These are phyloP conservation scores for Neotoma lepida DNA, from an alignment of 2,113 vertebrate species.

Conservation along the genomic window DNA sequence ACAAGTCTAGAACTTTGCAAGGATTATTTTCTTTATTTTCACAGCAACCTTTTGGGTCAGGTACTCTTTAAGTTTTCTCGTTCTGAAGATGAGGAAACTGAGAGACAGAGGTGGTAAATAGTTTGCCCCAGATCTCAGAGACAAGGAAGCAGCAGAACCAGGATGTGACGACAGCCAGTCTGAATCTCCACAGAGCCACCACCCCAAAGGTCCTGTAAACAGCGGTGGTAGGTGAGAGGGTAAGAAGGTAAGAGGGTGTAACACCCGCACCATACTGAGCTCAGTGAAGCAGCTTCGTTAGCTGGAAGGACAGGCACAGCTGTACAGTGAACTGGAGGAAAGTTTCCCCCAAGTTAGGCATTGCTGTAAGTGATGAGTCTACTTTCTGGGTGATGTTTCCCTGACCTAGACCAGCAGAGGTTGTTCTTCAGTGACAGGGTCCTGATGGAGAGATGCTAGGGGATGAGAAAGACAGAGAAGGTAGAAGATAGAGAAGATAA, in stretches of 20 bases:
- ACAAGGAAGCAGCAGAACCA: not conserved
- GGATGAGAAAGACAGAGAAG: not conserved
- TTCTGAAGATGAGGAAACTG: constrained; percentile 21
- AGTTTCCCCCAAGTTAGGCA: not conserved
- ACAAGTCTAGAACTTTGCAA: not conserved
- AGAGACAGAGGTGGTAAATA: not conserved
- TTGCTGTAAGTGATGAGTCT: too few species aligned
- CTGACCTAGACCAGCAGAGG: not conserved
- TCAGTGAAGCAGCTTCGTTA: not conserved
- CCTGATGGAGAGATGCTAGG: not conserved
- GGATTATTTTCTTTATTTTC: not conserved
- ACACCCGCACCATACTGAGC: not conserved
- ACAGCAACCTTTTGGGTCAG: not conserved
- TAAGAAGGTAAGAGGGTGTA: not conserved
- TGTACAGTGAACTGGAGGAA: not conserved
- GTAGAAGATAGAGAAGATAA: not conserved
- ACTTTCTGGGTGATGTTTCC: not conserved
- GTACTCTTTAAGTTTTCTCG: not conserved
- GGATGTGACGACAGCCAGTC: not conserved
- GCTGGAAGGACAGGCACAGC: not conserved
- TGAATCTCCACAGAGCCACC: not conserved
- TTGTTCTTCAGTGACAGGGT: not conserved
- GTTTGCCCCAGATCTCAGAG: not conserved
- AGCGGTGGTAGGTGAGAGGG: not conserved
- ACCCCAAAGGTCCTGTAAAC: not conserved